Base-by-base conservation (phyloP, 2,888 invertebrate genomes). In the Chrysina gloriosa region DNA sequence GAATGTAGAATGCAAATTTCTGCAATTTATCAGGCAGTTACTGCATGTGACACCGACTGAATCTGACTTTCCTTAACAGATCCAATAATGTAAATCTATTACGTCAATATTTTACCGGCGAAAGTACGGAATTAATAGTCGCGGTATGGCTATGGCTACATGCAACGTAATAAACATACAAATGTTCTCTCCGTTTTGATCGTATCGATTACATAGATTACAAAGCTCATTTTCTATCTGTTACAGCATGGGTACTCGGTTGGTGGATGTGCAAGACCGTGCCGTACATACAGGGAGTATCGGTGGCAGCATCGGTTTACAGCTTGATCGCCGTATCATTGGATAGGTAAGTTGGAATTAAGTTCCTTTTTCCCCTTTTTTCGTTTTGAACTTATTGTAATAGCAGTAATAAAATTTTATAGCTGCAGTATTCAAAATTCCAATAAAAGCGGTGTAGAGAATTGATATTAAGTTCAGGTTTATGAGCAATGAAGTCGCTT, bases 211-310 rank as follows among this genome's bases (percentile, higher is more conserved):
- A 21, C 19, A 34, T 11, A 7, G 34, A n/a, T 34, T 11, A n/a
- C 11, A 34, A n/a, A 3, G 19, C 19, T 47, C 23, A 23, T 50
- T 50, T 4, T 25, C 25, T 27, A 2, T 50, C 74, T 79, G 81
- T 86, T 86, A 27, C 88, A 95, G 95, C 95, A 45, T 98, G 97
- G 97, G 92, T 96, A 78, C 89, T 97, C 36, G 97, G 97, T 63
- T 92, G 93, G 91, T 89, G 93, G 86, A 94, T 97, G 93, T 98
- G 98, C 86, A 96, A 97, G 84, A 92, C 95, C 19, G 96, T 97
- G 63, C 95, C 97, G 2, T 98, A 96, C 84, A 93, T 97, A 76
- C 97, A 97, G 84, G 96, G 96, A 23, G 91, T 97, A 48, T 95
- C 96, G 0, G 96, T 97, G 9, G 96, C 95, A 42, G 97, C 97